phyloP scores from a whole-genome alignment of 2,797 vertebrate genomes.

The Crocodylus rhombifer region DNA sequence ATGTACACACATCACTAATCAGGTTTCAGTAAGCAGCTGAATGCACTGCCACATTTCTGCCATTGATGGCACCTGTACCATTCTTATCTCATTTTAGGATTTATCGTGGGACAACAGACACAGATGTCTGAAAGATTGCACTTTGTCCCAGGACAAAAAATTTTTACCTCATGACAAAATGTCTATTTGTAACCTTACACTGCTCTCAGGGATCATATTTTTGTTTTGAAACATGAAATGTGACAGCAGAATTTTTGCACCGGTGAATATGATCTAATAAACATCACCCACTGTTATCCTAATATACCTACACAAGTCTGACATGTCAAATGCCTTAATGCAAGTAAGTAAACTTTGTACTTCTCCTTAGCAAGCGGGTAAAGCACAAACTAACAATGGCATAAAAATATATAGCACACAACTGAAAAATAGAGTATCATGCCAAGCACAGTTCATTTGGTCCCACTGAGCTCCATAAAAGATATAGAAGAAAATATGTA shows the following conservation, averaged over 20 bases:
- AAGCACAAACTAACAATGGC: neutral
- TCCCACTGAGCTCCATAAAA: neutral
- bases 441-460: neutral
- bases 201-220: too few relatives aligned
- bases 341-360: neutral
- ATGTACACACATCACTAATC: too few relatives aligned
- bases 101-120: too few relatives aligned
- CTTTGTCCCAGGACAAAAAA: too few relatives aligned
- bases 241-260: too few relatives aligned
- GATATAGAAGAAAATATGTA: neutral
- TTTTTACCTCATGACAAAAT: too few relatives aligned
- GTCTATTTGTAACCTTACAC: too few relatives aligned
- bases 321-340: slow-evolving; percentile 9
- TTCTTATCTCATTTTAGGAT: too few relatives aligned
- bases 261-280: too few relatives aligned
- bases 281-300: slow-evolving; percentile 38
- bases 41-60: neutral
- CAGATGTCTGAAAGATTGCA: too few relatives aligned
- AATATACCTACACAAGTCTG: slow-evolving; percentile 24
- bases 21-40: too few relatives aligned
- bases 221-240: too few relatives aligned
- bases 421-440: neutral
- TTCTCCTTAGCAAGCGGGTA: neutral
- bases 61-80: neutral
- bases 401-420: neutral